Conservation (phyloP, 2,113 vertebrate genomes). For the Rhodinocichla rosea region DNA sequence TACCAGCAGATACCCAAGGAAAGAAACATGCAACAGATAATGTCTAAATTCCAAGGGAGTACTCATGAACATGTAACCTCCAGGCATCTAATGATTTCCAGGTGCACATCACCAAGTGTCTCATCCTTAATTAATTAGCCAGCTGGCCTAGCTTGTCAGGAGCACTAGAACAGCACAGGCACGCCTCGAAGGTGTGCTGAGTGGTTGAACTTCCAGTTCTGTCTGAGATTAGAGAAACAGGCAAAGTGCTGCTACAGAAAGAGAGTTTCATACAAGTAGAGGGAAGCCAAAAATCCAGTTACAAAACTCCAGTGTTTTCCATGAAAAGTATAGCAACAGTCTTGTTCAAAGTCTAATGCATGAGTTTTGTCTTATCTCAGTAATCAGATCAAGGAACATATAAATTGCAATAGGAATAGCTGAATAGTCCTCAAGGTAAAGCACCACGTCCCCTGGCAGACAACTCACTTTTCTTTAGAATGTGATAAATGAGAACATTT, state of each 20-base stretch:
- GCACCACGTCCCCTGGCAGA: not conserved
- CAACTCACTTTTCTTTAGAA: not conserved
- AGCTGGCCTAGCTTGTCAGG: slow-evolving; percentile 3
- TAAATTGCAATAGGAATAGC: not conserved
- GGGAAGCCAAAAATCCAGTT: not conserved
- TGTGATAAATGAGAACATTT: not conserved
- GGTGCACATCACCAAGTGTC: slow-evolving; percentile 4
- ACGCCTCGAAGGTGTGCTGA: not conserved
- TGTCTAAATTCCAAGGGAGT: not conserved
- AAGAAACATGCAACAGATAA: not conserved
- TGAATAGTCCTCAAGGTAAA: not conserved
- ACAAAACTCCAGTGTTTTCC: not conserved
- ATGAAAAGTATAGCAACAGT: not conserved
- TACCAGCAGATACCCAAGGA: not conserved
- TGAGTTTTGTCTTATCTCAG: not conserved
- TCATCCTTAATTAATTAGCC: slow-evolving; percentile 55
- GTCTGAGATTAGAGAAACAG: not conserved
- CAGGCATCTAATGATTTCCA: slow-evolving; percentile 37
- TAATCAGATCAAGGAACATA: not conserved
- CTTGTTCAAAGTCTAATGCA: not conserved
- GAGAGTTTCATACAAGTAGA: not conserved
- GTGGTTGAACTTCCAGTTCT: not conserved
- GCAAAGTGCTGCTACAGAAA: not conserved
- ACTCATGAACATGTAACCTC: slow-evolving; percentile 8
- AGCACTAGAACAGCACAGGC: not conserved